These are phyloP conservation scores for Philopedon plagiatum DNA, from an alignment of 2,888 invertebrate species.

Conservation along the genomic window DNA sequence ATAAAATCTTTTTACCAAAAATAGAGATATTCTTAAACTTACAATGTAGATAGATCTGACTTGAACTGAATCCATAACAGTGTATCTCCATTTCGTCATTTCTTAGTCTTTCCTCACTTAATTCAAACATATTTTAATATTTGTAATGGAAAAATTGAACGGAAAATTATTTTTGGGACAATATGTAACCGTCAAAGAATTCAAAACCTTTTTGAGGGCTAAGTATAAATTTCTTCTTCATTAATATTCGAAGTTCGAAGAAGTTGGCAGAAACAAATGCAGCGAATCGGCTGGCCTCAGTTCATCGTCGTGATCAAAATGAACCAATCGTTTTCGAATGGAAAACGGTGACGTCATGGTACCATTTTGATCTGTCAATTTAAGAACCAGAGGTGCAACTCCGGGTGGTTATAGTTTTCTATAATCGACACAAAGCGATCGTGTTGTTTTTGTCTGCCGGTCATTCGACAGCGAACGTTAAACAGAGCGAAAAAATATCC, in stretches of 20 bases:
- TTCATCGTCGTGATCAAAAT: too few relatives aligned
- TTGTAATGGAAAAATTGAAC: too few relatives aligned
- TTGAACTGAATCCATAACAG: constrained; percentile 18
- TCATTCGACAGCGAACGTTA: too few relatives aligned
- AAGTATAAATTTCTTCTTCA: background rate
- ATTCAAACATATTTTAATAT: background rate
- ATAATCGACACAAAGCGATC: too few relatives aligned
- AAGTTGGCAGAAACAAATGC: background rate
- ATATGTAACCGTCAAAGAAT: background rate
- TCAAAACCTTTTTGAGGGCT: background rate
- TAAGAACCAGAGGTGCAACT: too few relatives aligned
- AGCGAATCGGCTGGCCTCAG: background rate
- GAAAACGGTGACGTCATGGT: too few relatives aligned
- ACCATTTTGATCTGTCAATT: too few relatives aligned
- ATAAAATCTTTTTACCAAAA: too few relatives aligned
- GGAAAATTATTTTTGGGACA: background rate
- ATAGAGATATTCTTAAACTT: background rate
- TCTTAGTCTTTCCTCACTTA: constrained; percentile 8
- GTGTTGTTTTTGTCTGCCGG: too few relatives aligned
- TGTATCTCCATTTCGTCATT: constrained; percentile 23
- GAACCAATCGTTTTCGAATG: background rate
- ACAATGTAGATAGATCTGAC: constrained; percentile 20
- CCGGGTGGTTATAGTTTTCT: too few relatives aligned
- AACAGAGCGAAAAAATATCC: too few relatives aligned
- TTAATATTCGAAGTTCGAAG: background rate